A percentile compares a stretch with the other conserved stretches of the same genome.
Evolutionary conservation across 2,113 vertebrate species (phyloP).

Genomic region (Pagrus major): DNA sequence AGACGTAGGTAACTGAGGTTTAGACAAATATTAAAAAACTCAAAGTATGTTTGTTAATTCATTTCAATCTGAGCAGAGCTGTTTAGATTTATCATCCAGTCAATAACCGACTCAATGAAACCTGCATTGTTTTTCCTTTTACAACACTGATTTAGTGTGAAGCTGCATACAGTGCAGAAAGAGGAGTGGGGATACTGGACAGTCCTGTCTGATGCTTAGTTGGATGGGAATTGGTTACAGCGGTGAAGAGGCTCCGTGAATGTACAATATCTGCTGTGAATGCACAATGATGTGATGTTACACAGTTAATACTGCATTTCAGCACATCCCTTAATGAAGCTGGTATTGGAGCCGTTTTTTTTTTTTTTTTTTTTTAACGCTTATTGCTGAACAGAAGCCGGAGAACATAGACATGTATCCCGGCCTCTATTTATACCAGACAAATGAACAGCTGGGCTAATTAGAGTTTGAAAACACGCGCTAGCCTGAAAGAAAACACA

Average conservation of each 20-base stretch:
- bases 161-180: neutral
- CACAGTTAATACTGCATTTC: neutral
- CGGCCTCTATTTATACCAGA: constrained; percentile 33
- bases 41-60: neutral
- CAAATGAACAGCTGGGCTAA: constrained; percentile 55
- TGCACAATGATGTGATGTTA: constrained; percentile 12
- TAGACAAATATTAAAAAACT: neutral
- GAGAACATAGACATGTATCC: constrained; percentile 8
- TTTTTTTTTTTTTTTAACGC: constrained; percentile 17
- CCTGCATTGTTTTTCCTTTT: neutral
- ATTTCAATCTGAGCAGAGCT: neutral
- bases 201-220: neutral
- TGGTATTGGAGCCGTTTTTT: constrained; percentile 2
- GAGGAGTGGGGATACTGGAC: neutral
- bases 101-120: neutral
- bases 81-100: neutral
- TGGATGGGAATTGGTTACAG: neutral
- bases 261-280: neutral
- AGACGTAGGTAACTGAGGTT: neutral
- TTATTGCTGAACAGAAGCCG: constrained; percentile 35
- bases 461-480: constrained; percentile 40
- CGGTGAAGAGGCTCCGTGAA: neutral
- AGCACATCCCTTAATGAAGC: neutral
- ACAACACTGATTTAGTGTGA: neutral
- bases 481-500: constrained; percentile 11